Evolutionary conservation across 2,113 vertebrate species (phyloP).

Genomic region (Onychostruthus taczanowskii): DNA sequence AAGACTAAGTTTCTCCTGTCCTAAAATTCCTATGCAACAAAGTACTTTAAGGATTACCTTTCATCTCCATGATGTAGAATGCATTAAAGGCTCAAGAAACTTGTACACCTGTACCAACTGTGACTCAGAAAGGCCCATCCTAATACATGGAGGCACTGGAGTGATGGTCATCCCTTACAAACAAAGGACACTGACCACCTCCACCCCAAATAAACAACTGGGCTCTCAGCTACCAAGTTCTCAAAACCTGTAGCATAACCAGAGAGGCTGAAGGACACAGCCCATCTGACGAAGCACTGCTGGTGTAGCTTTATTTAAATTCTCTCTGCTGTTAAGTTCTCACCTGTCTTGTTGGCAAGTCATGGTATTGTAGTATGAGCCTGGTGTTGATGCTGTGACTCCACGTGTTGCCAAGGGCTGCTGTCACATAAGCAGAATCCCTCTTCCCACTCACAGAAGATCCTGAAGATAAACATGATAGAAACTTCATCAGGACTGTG

Average conservation of each 20-base stretch:
- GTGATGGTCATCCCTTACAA: background rate
- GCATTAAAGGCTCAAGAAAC: background rate
- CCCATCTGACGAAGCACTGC: background rate
- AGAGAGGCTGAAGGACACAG: background rate
- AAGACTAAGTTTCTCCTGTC: background rate
- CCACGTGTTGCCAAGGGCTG: constrained; percentile 85
- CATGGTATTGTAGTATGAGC: constrained; percentile 78
- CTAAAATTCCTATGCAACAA: background rate
- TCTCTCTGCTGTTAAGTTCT: background rate
- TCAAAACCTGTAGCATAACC: background rate
- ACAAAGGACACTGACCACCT: background rate
- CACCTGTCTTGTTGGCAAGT: constrained; percentile 76
- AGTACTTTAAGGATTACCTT: background rate
- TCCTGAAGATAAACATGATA: constrained; percentile 49
- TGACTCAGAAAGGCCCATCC: background rate
- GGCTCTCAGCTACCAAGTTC: background rate
- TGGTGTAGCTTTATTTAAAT: background rate
- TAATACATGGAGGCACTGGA: background rate
- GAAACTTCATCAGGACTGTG: background rate
- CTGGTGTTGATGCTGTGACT: constrained; percentile 84
- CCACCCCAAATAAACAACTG: background rate
- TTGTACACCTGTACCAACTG: background rate
- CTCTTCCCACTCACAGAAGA: constrained; percentile 34
- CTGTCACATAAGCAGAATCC: constrained; percentile 73
- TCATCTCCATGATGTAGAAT: background rate